Base-by-base conservation (phyloP, 2,797 vertebrate genomes). In the Platalea minor region DNA sequence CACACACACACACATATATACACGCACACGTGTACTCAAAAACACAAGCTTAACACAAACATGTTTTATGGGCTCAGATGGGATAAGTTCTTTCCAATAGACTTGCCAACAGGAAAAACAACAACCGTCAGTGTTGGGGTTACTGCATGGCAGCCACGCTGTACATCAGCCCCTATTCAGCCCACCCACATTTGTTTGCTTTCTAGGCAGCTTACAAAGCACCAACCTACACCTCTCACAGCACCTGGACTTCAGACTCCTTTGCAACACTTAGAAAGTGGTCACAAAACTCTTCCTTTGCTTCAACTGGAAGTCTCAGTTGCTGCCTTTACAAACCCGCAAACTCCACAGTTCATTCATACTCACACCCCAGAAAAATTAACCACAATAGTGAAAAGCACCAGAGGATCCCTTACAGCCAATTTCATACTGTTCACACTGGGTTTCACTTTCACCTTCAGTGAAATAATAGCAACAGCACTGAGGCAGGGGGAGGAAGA, bases 131-230 rank as follows among this genome's bases (percentile, higher is more conserved):
- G 26, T 19, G 35, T 9, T 64, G 37, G 68, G 72, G 64, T 93
- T 96, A 91, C 73, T 89, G 89, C 46, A 93, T 33, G 65, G 63
- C 56, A 90, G 59, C 74, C 50, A 51, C 28, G 28, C 45, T 67
- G 51, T 41, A 67, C 59, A 73, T 65, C 43, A 79, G 46, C 21
- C 41, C 46, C 64, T 65, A 3, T 51, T 84, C 53, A 94, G 93
- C 83, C 87, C 94, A 95, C 80, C 63, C 63, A 6, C 83, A 64
- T 69, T 25, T 61, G 18, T 76, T 89, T 92, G 57, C 91, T 95
- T 94, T 95, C 79, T 43, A 85, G 75, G 87, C 41, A 91, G 82
- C 54, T 91, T 69, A 50, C 1, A 0, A 89, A 94, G 60, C 41
- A 77, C 54, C 5, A 0, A 29, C n/a, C 80, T 64, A 78, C n/a